phyloP scores from a whole-genome alignment of 2,113 vertebrate species.

The Ancistrus triradiatus region DNA sequence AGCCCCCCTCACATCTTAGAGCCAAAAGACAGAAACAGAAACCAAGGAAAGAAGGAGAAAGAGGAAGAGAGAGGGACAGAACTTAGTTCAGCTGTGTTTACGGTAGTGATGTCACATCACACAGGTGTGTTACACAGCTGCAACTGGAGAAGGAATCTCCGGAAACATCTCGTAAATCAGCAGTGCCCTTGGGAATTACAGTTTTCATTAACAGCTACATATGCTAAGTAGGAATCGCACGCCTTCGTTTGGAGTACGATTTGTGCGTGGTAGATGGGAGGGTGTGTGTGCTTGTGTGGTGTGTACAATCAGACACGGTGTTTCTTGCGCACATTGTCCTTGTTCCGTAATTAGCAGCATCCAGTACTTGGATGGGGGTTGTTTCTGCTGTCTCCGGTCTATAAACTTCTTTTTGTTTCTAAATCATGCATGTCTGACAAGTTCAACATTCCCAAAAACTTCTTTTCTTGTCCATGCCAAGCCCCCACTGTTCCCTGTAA shows the following conservation, averaged over 20 bases:
- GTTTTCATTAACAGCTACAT: conserved; percentile 10
- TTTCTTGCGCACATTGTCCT: conserved; percentile 9
- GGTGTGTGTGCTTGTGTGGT: conserved; percentile 19
- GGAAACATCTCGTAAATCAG: conserved; percentile 47
- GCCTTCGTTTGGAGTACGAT: no score
- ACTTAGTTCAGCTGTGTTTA: conserved; percentile 66
- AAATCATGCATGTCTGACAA: conserved; percentile 54
- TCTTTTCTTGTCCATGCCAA: conserved; percentile 6
- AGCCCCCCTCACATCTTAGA: conserved; percentile 64
- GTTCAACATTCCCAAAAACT: conserved; percentile 18
- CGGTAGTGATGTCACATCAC: conserved; percentile 46
- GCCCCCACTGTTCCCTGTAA: conserved; percentile 8
- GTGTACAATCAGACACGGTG: conserved; percentile 16
- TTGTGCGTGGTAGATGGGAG: no score
- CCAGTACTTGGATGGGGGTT: conserved; percentile 28
- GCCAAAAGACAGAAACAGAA: conserved; percentile 23
- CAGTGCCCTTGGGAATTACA: conserved; percentile 42
- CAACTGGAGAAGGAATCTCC: conserved; percentile 41
- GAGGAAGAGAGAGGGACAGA: conserved; percentile 39
- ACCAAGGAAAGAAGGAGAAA: conserved; percentile 14
- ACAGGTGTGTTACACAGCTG: conserved; percentile 57
- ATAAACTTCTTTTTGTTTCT: conserved; percentile 65
- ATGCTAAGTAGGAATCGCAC: no score
- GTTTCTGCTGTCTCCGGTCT: conserved; percentile 43
- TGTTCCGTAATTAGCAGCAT: conserved; percentile 36